phyloP scores from a whole-genome alignment of 2,797 vertebrate genomes.

The Sebastes reedi region DNA sequence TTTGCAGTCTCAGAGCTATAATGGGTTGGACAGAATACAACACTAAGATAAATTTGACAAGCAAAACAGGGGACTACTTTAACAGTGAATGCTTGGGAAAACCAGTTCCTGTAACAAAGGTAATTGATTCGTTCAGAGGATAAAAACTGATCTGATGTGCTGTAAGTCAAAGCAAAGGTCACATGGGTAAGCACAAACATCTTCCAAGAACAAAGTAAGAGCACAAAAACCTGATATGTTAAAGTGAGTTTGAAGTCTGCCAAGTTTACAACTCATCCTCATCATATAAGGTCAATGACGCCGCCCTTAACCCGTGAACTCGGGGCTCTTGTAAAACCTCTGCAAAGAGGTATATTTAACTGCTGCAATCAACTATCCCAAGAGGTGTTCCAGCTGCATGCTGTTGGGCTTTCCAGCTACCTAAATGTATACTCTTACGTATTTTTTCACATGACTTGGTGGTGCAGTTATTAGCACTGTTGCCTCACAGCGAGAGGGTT shows the following conservation, averaged over 20 bases:
- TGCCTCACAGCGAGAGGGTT: too few relatives aligned
- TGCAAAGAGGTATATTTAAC: slow-evolving; percentile 23
- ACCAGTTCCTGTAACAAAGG: not conserved
- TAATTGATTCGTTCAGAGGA: not conserved
- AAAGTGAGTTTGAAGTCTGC: not conserved
- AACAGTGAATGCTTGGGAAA: not conserved
- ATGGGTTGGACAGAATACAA: not conserved
- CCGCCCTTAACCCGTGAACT: slow-evolving; percentile 42
- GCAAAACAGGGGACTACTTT: not conserved
- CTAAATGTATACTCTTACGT: not conserved
- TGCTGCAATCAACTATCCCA: slow-evolving; percentile 9
- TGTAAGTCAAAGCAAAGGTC: slow-evolving; percentile 5
- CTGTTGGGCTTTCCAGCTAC: not conserved
- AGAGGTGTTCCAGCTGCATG: slow-evolving; percentile 3
- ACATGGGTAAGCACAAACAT: not conserved
- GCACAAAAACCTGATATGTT: not conserved
- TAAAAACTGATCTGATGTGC: not conserved
- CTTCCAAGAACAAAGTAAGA: not conserved
- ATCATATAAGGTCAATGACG: slow-evolving; percentile 28
- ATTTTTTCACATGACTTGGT: not conserved
- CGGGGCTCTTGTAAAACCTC: slow-evolving; percentile 23
- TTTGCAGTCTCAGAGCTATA: not conserved
- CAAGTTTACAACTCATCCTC: slow-evolving; percentile 1
- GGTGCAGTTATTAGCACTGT: not conserved
- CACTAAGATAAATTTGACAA: not conserved